Percentiles rank a stretch among this genome's conserved stretches.
Conservation (phyloP, 2,113 vertebrate species). For the Cranoglanis bouderius region DNA sequence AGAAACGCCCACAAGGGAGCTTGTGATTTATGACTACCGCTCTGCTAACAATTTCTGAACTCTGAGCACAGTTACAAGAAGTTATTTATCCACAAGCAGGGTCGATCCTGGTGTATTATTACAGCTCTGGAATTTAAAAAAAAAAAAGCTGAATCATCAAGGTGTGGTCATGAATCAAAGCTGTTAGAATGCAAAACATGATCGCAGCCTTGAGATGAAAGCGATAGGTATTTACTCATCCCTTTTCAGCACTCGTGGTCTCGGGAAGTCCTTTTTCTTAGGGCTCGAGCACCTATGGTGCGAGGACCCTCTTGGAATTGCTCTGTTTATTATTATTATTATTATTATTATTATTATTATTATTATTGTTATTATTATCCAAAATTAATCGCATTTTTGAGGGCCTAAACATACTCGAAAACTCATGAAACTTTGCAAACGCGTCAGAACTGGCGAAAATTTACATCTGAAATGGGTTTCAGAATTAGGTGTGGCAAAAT, state of each 20-base stretch:
- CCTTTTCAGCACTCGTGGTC: not conserved
- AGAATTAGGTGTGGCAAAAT: no score
- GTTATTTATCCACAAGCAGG: constrained; percentile 60
- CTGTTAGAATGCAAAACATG: constrained; percentile 26
- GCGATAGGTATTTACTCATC: not conserved
- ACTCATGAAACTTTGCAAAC: no score
- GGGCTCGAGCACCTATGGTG: no score
- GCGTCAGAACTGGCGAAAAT: no score
- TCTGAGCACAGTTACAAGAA: constrained; percentile 64
- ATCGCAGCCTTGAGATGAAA: not conserved
- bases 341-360: no score
- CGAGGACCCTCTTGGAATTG: no score
- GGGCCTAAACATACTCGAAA: no score
- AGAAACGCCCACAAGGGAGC: constrained; percentile 50
- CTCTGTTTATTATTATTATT: no score
- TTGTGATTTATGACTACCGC: constrained; percentile 71
- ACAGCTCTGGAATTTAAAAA: constrained; percentile 5
- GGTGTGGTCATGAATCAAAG: constrained; percentile 50
- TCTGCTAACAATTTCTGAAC: constrained; percentile 70
- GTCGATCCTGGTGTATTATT: constrained; percentile 45
- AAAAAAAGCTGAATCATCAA: constrained; percentile 40
- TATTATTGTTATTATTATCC: no score
- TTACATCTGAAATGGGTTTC: no score
- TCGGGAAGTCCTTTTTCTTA: not conserved
- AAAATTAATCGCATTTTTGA: no score